Evolutionary conservation across 2,797 vertebrate genomes (phyloP).

Genomic region (Yasuhikotakia modesta): DNA sequence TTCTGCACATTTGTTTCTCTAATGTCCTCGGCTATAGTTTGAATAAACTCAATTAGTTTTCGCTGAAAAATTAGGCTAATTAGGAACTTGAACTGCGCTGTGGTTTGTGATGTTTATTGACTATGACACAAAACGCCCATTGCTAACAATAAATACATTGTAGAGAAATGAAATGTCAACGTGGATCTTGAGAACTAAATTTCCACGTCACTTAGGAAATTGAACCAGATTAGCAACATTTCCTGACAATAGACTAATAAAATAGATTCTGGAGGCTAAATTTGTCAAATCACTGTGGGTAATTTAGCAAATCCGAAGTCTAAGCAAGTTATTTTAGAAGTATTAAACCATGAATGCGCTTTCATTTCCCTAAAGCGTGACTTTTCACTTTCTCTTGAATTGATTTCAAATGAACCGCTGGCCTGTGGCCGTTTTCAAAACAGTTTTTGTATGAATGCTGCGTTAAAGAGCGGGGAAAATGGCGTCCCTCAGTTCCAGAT

Average conservation of each 20-base stretch:
- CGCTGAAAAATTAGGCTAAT: constrained; percentile 26
- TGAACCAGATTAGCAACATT: constrained; percentile 7
- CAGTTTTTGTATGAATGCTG: not conserved
- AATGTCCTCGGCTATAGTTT: constrained; percentile 39
- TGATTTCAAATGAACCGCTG: constrained; percentile 11
- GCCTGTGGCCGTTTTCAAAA: not conserved
- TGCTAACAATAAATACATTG: constrained; percentile 25
- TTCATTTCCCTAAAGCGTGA: constrained; percentile 28
- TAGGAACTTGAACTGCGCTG: constrained; percentile 9
- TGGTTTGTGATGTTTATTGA: constrained; percentile 41
- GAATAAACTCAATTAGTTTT: constrained; percentile 37
- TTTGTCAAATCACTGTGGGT: constrained; percentile 36
- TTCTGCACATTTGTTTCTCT: constrained; percentile 37
- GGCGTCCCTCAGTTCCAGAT: not conserved
- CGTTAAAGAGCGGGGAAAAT: constrained; percentile 35
- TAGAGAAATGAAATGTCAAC: constrained; percentile 18
- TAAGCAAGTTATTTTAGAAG: constrained; percentile 29
- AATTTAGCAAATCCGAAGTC: constrained; percentile 32
- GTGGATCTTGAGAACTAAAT: constrained; percentile 19
- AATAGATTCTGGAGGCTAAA: constrained; percentile 39
- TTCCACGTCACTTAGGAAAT: constrained; percentile 27
- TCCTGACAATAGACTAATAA: constrained; percentile 35
- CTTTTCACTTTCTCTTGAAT: constrained; percentile 23
- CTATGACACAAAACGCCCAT: constrained; percentile 28
- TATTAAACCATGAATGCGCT: constrained; percentile 12